phyloP scores from a whole-genome alignment of 2,797 vertebrate genomes.

The Tinamus major region DNA sequence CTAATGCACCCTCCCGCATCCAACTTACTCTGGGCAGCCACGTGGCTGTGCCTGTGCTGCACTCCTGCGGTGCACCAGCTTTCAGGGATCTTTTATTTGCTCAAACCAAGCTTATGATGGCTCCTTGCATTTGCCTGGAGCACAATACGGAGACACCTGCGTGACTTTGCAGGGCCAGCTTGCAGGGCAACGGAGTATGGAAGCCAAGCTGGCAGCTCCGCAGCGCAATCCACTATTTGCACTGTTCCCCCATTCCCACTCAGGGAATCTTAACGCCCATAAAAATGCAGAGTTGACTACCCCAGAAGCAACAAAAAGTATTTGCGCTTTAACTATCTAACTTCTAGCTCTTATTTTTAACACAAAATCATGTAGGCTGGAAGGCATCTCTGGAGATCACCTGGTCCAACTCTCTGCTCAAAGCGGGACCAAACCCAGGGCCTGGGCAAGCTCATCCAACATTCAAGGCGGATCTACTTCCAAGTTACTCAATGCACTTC shows the following conservation, averaged over 20 bases:
- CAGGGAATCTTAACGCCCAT: neutral
- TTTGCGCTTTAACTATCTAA: neutral
- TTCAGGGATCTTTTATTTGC: neutral
- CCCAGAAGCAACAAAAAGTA: neutral
- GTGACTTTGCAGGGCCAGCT: neutral
- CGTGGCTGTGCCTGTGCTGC: rapidly evolving
- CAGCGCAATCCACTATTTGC: neutral
- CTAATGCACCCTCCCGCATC: rapidly evolving
- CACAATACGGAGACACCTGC: neutral
- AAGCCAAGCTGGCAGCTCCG: neutral
- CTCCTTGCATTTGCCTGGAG: neutral
- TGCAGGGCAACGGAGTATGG: neutral
- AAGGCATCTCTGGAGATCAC: neutral
- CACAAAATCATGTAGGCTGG: neutral
- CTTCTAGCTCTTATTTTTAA: slow-evolving; percentile 12
- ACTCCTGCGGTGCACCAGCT: neutral
- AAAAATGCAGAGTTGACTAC: slow-evolving; percentile 7
- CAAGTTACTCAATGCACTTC: neutral
- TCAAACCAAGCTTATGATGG: neutral
- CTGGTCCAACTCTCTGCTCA: neutral
- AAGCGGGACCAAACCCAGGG: neutral
- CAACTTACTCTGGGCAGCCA: neutral
- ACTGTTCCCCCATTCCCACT: rapidly evolving
- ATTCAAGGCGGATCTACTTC: neutral
- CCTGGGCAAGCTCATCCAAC: neutral